These are phyloP conservation scores for Crocodylus rhombifer DNA, from an alignment of 2,797 vertebrate genomes.

Conservation along the genomic window DNA sequence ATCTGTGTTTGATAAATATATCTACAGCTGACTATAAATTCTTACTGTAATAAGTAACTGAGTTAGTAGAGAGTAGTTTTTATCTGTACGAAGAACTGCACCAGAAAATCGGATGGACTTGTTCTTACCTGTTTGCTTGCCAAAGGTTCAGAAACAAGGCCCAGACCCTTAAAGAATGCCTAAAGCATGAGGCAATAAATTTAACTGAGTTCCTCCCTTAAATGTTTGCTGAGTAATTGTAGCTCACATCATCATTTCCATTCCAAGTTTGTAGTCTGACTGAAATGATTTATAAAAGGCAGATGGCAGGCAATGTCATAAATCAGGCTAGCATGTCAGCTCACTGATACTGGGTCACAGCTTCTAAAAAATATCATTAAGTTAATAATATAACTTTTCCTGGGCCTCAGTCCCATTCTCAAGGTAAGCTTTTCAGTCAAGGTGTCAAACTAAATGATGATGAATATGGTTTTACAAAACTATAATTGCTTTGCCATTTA, in stretches of 20 bases:
- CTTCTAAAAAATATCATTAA: conserved; percentile 12
- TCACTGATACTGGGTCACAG: conserved; percentile 14
- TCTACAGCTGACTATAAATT: not conserved
- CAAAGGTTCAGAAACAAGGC: not conserved
- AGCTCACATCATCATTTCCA: conserved; percentile 18
- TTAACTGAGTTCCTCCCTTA: not conserved
- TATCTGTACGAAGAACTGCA: not conserved
- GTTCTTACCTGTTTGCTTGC: not conserved
- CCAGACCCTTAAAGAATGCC: not conserved
- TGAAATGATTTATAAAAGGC: conserved; percentile 42
- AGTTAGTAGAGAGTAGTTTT: too few species aligned
- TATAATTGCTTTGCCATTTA: conserved; percentile 50
- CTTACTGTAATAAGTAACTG: not conserved
- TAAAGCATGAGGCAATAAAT: not conserved
- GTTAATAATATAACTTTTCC: conserved; percentile 31
- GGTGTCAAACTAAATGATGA: not conserved
- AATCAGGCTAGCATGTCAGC: conserved; percentile 21
- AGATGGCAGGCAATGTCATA: conserved; percentile 51
- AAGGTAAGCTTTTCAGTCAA: conserved; percentile 31
- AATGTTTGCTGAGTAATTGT: not conserved
- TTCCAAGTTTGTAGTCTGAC: not conserved
- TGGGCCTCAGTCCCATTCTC: conserved; percentile 12
- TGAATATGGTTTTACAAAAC: not conserved
- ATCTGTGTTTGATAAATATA: not conserved
- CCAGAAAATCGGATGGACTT: not conserved